Percentiles rank a stretch among this genome's conserved stretches.
phyloP scores from a whole-genome alignment of 2,888 invertebrate species.

The Syritta pipiens region DNA sequence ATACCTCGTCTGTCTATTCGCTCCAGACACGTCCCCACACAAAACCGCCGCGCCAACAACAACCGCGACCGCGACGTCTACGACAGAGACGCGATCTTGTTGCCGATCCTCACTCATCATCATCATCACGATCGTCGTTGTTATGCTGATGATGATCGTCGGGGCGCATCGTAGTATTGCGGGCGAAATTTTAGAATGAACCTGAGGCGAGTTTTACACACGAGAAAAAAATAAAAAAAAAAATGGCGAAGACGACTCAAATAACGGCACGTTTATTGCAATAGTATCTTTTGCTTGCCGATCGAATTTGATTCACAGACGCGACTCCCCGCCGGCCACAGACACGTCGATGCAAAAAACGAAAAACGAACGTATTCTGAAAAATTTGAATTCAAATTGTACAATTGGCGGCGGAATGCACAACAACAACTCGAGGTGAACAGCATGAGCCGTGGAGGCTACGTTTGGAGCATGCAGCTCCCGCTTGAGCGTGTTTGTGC shows the following conservation, averaged over 20 bases:
- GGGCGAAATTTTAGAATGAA: constrained; percentile 62
- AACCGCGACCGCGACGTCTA: background rate
- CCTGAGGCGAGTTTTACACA: constrained; percentile 12
- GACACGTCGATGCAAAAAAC: constrained; percentile 10
- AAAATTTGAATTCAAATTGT: constrained; percentile 15
- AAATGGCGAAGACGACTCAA: constrained; percentile 24
- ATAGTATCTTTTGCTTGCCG: constrained; percentile 45
- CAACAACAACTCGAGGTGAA: constrained; percentile 22
- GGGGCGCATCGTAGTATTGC: constrained; percentile 9
- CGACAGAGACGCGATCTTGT: constrained; percentile 1
- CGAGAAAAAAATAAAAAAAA: background rate
- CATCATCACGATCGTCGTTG: no score
- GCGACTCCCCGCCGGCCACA: no score
- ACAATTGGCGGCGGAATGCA: no score
- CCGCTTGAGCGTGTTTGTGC: background rate
- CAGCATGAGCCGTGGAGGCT: constrained; percentile 9
- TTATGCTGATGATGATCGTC: background rate
- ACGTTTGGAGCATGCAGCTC: background rate
- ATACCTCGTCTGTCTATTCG: constrained; percentile 11
- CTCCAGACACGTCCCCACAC: background rate
- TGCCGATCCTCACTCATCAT: no score
- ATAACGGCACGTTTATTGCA: constrained; percentile 66
- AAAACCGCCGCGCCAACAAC: no score
- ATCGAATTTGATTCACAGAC: constrained; percentile 62
- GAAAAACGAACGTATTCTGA: constrained; percentile 1